phyloP scores from a whole-genome alignment of 2,888 invertebrate species.

The Caenorhabditis japonica region DNA sequence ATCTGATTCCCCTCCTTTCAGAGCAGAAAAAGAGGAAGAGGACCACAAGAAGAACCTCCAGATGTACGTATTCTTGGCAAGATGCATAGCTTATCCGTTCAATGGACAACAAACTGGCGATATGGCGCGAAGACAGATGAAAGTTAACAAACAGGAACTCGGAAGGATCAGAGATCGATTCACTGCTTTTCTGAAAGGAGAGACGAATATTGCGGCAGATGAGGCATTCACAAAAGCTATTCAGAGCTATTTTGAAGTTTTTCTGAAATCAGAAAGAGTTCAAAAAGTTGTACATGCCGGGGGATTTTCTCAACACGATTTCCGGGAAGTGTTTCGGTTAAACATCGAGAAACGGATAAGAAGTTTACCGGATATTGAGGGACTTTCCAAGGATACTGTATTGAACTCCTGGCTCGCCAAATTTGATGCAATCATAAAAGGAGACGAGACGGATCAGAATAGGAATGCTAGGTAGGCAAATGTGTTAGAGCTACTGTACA shows the following conservation, averaged over 20 bases:
- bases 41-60: slow-evolving; percentile 94
- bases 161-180: slow-evolving; percentile 71
- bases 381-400: slow-evolving; percentile 93
- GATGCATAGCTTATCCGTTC: slow-evolving; percentile 93
- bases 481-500: too few relatives aligned
- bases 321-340: slow-evolving; percentile 93
- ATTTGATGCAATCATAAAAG: slow-evolving; percentile 93
- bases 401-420: slow-evolving; percentile 99
- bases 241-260: slow-evolving; percentile 91
- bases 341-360: slow-evolving; percentile 96
- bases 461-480: slow-evolving; percentile 56
- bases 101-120: slow-evolving; percentile 95
- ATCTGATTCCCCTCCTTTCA: slow-evolving; percentile 77
- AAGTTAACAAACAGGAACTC: slow-evolving; percentile 92
- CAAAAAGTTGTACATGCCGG: slow-evolving; percentile 95
- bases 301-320: slow-evolving; percentile 97
- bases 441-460: slow-evolving; percentile 80
- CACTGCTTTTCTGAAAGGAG: slow-evolving; percentile 89
- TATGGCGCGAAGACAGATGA: slow-evolving; percentile 92
- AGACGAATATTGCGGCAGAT: slow-evolving; percentile 96
- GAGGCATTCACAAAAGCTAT: slow-evolving; percentile 99
- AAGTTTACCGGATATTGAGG: slow-evolving; percentile 98
- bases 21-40: slow-evolving; percentile 95
- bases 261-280: slow-evolving; percentile 95
- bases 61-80: slow-evolving; percentile 95